Conservation (phyloP, 1,140 invertebrate species). For the Drosophila paulistorum region DNA sequence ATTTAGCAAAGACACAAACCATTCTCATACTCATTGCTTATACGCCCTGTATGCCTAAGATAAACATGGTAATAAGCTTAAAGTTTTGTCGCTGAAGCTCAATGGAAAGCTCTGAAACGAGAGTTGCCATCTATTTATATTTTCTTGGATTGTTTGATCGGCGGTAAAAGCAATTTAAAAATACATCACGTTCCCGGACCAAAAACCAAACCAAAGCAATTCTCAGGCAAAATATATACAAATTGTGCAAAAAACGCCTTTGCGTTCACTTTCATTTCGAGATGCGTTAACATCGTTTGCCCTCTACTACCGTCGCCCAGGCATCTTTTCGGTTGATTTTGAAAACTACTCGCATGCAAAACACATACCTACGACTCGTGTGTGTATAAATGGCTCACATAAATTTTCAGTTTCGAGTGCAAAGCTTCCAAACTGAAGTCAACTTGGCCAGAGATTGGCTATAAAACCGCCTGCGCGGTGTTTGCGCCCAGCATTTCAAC, state of each 20-base stretch:
- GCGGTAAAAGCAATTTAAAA: constrained; percentile 69
- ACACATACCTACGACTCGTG: constrained; percentile 38
- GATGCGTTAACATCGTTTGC: constrained; percentile 59
- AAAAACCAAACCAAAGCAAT: constrained; percentile 49
- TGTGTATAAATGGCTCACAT: constrained; percentile 48
- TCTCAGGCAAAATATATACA: constrained; percentile 51
- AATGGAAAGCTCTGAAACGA: constrained; percentile 6
- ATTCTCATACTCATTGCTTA: constrained; percentile 18
- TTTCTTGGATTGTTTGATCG: constrained; percentile 8
- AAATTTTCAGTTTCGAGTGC: constrained; percentile 48
- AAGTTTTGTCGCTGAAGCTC: not conserved
- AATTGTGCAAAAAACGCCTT: constrained; percentile 51
- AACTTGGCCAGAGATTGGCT: constrained; percentile 37
- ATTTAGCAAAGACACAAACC: constrained; percentile 29
- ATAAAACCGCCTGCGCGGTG: constrained; percentile 66
- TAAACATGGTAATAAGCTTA: not conserved
- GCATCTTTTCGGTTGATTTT: constrained; percentile 10
- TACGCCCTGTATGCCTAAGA: constrained; percentile 40
- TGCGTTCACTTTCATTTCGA: constrained; percentile 76
- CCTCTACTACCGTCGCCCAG: not conserved
- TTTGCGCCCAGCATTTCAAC: constrained; percentile 71
- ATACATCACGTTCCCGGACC: constrained; percentile 60
- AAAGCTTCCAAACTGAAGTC: constrained; percentile 39
- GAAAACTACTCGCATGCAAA: constrained; percentile 47
- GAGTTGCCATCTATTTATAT: constrained; percentile 47